These are phyloP conservation scores for Sycophila sp. DNA, from an alignment of 1,140 invertebrate genomes.

Conservation along the genomic window DNA sequence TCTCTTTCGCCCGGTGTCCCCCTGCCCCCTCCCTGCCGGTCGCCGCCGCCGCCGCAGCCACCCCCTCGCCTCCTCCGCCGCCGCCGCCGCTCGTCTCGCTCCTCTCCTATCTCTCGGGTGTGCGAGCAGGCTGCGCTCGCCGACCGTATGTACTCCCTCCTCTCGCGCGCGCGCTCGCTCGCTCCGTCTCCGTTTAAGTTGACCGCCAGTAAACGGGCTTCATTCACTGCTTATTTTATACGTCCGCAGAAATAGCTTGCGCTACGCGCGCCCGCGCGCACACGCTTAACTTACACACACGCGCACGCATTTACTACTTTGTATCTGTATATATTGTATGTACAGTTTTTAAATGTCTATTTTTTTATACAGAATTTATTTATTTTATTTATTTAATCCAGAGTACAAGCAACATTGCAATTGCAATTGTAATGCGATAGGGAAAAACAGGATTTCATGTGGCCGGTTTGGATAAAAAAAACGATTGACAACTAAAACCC, in stretches of 20 bases:
- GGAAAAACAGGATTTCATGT: too few relatives aligned
- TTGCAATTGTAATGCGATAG: too few relatives aligned
- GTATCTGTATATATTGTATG: too few relatives aligned
- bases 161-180: not conserved
- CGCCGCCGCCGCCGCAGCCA: not conserved
- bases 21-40: not conserved
- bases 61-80: not conserved
- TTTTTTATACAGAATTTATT: too few relatives aligned
- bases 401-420: too few relatives aligned
- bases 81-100: not conserved
- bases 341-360: too few relatives aligned
- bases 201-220: conserved; percentile 39
- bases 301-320: too few relatives aligned
- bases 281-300: too few relatives aligned
- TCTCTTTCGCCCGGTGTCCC: conserved; percentile 6
- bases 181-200: conserved; percentile 24
- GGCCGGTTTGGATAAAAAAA: too few relatives aligned
- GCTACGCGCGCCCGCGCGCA: not conserved
- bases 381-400: too few relatives aligned
- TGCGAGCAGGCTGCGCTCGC: not conserved
- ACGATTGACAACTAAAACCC: too few relatives aligned
- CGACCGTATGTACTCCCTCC: not conserved
- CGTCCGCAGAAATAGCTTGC: conserved; percentile 40
- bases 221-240: conserved; percentile 39
- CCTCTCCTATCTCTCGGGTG: not conserved